phyloP scores from a whole-genome alignment of 2,113 vertebrate genomes.

The Columbina picui region DNA sequence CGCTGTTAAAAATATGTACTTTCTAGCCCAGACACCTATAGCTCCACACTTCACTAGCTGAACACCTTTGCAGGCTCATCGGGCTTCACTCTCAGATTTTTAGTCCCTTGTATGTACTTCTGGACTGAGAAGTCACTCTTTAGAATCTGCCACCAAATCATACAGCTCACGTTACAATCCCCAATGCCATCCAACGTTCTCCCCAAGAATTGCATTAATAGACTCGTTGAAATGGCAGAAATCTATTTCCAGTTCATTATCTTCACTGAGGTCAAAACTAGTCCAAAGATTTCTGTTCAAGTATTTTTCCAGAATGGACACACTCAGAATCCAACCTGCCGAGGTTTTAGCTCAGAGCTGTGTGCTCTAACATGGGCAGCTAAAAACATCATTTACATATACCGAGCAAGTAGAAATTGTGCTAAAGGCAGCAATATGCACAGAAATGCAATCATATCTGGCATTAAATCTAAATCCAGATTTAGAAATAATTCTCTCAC shows the following conservation, averaged over 20 bases:
- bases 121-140: not conserved
- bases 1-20: not conserved
- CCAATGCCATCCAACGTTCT: not conserved
- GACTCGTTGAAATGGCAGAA: not conserved
- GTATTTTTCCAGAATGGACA: not conserved
- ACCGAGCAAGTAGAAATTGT: not conserved
- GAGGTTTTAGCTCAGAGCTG: not conserved
- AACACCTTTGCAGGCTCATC: not conserved
- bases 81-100: not conserved
- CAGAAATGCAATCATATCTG: not conserved
- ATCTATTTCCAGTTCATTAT: not conserved
- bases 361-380: rapidly evolving
- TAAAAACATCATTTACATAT: not conserved
- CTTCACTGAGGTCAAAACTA: not conserved
- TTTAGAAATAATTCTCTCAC: not conserved
- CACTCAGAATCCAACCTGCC: not conserved
- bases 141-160: too few relatives aligned
- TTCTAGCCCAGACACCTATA: not conserved
- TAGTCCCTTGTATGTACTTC: not conserved
- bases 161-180: too few relatives aligned
- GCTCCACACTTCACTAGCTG: not conserved
- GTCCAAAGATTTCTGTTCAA: not conserved
- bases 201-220: not conserved
- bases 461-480: not conserved
- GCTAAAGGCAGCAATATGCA: not conserved